phyloP scores from a whole-genome alignment of 2,888 invertebrate species.

The Marasmarcha lunaedactyla region DNA sequence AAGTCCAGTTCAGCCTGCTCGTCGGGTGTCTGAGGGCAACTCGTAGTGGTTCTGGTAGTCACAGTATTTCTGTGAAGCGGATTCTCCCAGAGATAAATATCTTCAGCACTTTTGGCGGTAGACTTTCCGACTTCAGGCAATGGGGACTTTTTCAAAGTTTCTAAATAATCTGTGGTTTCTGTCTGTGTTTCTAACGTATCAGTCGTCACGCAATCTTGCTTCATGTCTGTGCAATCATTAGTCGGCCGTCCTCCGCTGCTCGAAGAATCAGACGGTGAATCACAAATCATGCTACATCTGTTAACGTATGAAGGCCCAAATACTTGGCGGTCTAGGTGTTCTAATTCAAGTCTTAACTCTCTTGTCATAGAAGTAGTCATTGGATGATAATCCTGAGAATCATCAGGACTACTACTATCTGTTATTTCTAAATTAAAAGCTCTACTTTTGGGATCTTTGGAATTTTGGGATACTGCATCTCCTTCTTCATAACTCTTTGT shows the following conservation, averaged over 20 bases:
- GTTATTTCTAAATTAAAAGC: slow-evolving; percentile 41
- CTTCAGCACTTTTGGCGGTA: slow-evolving; percentile 69
- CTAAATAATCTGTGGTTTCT: slow-evolving; percentile 27
- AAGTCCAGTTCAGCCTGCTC: slow-evolving; percentile 79
- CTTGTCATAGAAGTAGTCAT: slow-evolving; percentile 90
- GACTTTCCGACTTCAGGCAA: slow-evolving; percentile 44
- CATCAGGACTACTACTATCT: slow-evolving; percentile 80
- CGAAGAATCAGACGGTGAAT: slow-evolving; percentile 54
- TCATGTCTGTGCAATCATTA: slow-evolving; percentile 26
- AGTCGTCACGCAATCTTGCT: slow-evolving; percentile 25
- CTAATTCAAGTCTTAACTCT: slow-evolving; percentile 83
- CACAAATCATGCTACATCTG: slow-evolving; percentile 45
- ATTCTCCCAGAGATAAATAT: slow-evolving; percentile 85
- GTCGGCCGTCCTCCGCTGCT: slow-evolving; percentile 50
- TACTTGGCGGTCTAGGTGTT: slow-evolving; percentile 86
- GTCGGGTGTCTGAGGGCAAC: slow-evolving; percentile 75
- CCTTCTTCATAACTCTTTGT: slow-evolving; percentile 44
- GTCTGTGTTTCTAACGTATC: slow-evolving; percentile 25
- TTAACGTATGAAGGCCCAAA: slow-evolving; percentile 72
- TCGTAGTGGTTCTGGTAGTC: slow-evolving; percentile 48
- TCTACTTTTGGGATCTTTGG: slow-evolving; percentile 33
- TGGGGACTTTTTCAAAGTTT: slow-evolving; percentile 40
- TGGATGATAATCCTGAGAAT: slow-evolving; percentile 86
- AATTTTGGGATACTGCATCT: slow-evolving; percentile 25
- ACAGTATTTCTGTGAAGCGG: slow-evolving; percentile 74